A percentile compares a stretch with the other conserved stretches of the same genome.
phyloP scores from a whole-genome alignment of 2,113 vertebrate species.

The Nansenia antarctica region DNA sequence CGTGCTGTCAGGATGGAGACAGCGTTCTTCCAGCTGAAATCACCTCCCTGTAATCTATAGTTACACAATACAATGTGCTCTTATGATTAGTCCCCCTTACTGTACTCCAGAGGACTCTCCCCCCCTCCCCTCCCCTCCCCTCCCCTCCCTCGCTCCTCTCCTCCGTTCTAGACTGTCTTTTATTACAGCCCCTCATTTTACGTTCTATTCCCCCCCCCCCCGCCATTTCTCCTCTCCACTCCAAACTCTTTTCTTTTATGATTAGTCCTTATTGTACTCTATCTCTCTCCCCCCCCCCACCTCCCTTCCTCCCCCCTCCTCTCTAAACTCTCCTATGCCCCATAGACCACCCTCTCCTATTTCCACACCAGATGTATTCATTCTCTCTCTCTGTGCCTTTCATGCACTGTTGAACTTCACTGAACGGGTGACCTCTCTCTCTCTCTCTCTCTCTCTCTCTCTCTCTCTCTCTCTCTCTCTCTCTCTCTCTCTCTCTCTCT shows the following conservation, averaged over 20 bases:
- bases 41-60: too few species aligned
- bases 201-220: background rate
- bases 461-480: background rate
- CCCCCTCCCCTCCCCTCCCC: background rate
- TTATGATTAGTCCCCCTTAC: too few species aligned
- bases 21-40: background rate
- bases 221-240: background rate
- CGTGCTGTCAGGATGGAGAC: background rate
- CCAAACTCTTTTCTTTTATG: background rate
- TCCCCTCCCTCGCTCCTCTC: too few species aligned
- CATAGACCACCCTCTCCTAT: slow-evolving; percentile 49
- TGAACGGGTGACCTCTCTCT: slow-evolving; percentile 32
- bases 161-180: too few species aligned
- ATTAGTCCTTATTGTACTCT: slow-evolving; percentile 16
- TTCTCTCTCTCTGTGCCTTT: slow-evolving; percentile 46
- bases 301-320: slow-evolving; percentile 26
- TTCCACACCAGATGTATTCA: slow-evolving; percentile 54
- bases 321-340: slow-evolving; percentile 39
- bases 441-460: background rate
- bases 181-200: background rate
- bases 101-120: background rate
- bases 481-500: slow-evolving; percentile 2
- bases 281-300: background rate
- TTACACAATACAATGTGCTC: too few species aligned
- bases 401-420: slow-evolving; percentile 49